Percentiles rank a stretch among this genome's conserved stretches.
Evolutionary conservation across 2,888 invertebrate genomes (phyloP).

Genomic region (Xylota segnis): DNA sequence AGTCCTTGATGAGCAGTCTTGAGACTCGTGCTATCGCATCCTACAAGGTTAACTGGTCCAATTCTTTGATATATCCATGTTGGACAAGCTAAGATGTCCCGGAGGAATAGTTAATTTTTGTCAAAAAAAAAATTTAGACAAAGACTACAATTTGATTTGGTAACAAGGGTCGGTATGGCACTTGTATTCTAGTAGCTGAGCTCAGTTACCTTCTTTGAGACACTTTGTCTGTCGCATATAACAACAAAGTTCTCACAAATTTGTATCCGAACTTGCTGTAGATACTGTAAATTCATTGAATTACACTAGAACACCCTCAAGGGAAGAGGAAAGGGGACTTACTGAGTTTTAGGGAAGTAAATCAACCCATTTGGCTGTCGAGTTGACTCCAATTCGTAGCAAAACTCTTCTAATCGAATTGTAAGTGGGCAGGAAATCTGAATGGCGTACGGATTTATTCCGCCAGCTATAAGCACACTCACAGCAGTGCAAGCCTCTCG

Average conservation of each 20-base stretch:
- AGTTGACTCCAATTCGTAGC: constrained; percentile 59
- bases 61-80: no score
- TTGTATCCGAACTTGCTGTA: constrained; percentile 35
- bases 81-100: no score
- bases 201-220: neutral
- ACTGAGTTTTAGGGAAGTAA: constrained; percentile 61
- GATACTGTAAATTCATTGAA: constrained; percentile 39
- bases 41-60: no score
- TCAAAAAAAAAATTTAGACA: no score
- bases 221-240: constrained; percentile 32
- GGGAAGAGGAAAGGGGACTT: constrained; percentile 10
- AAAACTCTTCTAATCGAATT: constrained; percentile 67
- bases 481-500: constrained; percentile 21
- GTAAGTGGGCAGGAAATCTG: constrained; percentile 70
- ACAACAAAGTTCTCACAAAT: constrained; percentile 19
- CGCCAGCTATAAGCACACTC: constrained; percentile 21
- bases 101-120: no score
- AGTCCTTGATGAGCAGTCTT: no score
- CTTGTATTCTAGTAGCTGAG: no score
- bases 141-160: no score
- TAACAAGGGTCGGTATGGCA: no score
- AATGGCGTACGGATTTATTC: constrained; percentile 58
- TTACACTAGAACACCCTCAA: constrained; percentile 41
- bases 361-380: constrained; percentile 65
- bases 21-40: no score